Conservation (phyloP, 1,140 invertebrate species). For the Copidosoma floridanum region DNA sequence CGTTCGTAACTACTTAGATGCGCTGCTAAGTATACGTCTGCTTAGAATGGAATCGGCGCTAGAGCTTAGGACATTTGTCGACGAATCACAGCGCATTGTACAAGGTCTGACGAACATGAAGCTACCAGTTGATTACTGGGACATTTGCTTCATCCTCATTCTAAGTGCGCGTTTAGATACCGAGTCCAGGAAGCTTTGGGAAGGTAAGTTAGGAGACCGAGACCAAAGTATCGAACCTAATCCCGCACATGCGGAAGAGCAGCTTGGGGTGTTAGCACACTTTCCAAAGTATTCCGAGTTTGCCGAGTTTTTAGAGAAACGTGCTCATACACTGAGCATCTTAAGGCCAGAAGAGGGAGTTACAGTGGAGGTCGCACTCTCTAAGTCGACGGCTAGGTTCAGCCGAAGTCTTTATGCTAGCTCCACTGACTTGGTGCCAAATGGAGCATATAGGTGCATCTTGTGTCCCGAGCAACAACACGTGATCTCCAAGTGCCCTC, state of each 20-base stretch:
- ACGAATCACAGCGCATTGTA: background rate
- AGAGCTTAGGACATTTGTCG: background rate
- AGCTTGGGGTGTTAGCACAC: background rate
- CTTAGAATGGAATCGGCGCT: background rate
- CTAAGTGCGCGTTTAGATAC: background rate
- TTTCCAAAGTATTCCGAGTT: background rate
- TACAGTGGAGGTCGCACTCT: background rate
- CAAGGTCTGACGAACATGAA: background rate
- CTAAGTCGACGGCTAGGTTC: background rate
- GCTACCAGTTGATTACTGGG: background rate
- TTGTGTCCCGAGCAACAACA: background rate
- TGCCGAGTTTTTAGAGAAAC: background rate
- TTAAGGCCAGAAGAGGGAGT: too few species aligned
- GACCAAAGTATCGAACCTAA: background rate
- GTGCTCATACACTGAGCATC: background rate
- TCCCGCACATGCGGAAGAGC: too few species aligned
- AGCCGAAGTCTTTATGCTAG: background rate
- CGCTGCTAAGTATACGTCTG: background rate
- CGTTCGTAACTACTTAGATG: background rate
- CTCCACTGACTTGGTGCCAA: background rate
- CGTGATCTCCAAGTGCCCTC: background rate
- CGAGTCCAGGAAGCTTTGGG: slow-evolving; percentile 2
- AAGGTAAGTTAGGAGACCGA: background rate
- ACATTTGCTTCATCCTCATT: background rate
- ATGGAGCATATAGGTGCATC: background rate